phyloP scores from a whole-genome alignment of 2,888 invertebrate species.

The Oithona nana region DNA sequence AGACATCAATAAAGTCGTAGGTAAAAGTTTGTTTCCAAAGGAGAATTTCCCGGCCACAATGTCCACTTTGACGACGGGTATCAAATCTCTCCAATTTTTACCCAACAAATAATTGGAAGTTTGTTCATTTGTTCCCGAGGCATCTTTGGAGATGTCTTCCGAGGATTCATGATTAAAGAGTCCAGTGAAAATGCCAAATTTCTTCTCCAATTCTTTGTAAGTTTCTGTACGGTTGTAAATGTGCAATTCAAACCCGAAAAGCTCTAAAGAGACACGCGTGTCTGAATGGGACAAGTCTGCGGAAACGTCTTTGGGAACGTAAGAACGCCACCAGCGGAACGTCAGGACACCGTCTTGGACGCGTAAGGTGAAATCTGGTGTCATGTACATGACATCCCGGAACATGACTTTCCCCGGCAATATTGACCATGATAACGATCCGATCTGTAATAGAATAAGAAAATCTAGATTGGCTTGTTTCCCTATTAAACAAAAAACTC shows the following conservation, averaged over 20 bases:
- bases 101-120: conserved; percentile 12
- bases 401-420: conserved; percentile 97
- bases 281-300: conserved; percentile 44
- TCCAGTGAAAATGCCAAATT: conserved; percentile 45
- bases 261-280: conserved; percentile 52
- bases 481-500: no score
- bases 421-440: conserved; percentile 84
- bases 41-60: conserved; percentile 57
- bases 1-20: conserved; percentile 65
- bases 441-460: conserved; percentile 18
- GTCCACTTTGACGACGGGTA: conserved; percentile 81
- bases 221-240: conserved; percentile 77
- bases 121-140: conserved; percentile 9
- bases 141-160: conserved; percentile 14
- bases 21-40: conserved; percentile 82
- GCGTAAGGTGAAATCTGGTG: conserved; percentile 74
- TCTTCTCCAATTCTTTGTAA: conserved; percentile 65
- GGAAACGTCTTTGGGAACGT: conserved; percentile 79
- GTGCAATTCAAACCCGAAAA: conserved; percentile 86
- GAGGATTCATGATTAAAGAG: neutral
- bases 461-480: no score
- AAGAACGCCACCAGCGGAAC: conserved; percentile 94
- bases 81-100: conserved; percentile 80
- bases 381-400: conserved; percentile 78
- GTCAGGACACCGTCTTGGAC: conserved; percentile 92